Conservation (phyloP, 2,888 invertebrate species). For the Aromia moschata region DNA sequence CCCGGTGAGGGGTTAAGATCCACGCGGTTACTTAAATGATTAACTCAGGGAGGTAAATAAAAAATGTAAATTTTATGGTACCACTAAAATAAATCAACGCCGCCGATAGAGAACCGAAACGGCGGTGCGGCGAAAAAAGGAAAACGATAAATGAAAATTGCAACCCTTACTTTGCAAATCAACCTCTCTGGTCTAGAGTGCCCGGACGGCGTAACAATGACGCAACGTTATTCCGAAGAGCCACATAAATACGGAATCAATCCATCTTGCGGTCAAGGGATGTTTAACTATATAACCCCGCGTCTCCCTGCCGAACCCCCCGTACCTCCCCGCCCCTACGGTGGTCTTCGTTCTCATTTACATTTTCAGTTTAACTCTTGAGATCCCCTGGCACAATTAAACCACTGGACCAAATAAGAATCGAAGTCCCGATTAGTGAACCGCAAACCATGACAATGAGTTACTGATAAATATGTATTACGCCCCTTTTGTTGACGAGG, state of each 20-base stretch:
- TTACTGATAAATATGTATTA: slow-evolving; percentile 31
- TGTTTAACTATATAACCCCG: slow-evolving; percentile 38
- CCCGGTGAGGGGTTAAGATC: slow-evolving; percentile 8
- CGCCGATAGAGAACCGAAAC: slow-evolving; percentile 34
- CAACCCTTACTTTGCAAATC: slow-evolving; percentile 36
- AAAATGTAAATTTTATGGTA: slow-evolving; percentile 30
- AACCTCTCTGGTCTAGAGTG: neutral
- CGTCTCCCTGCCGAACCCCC: slow-evolving; percentile 48
- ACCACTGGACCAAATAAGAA: slow-evolving; percentile 52
- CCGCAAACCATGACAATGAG: slow-evolving; percentile 42
- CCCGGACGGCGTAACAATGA: slow-evolving; percentile 49
- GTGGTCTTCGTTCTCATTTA: slow-evolving; percentile 54
- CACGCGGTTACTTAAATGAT: slow-evolving; percentile 14
- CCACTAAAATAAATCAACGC: slow-evolving; percentile 27
- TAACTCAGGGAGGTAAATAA: slow-evolving; percentile 13
- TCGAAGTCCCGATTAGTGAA: slow-evolving; percentile 47
- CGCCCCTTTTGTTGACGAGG: neutral
- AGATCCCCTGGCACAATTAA: slow-evolving; percentile 51
- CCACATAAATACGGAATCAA: slow-evolving; percentile 53
- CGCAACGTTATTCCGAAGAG: slow-evolving; percentile 55
- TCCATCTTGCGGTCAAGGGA: slow-evolving; percentile 56
- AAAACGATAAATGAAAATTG: slow-evolving; percentile 39
- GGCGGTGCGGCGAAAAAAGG: too few species aligned
- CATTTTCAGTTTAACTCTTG: slow-evolving; percentile 52
- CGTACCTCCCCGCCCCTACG: too few species aligned